Evolutionary conservation across 2,888 invertebrate genomes (phyloP), one percentile per base, ranked within the genome.

Genomic region (Blastobasis lacticolella): DNA sequence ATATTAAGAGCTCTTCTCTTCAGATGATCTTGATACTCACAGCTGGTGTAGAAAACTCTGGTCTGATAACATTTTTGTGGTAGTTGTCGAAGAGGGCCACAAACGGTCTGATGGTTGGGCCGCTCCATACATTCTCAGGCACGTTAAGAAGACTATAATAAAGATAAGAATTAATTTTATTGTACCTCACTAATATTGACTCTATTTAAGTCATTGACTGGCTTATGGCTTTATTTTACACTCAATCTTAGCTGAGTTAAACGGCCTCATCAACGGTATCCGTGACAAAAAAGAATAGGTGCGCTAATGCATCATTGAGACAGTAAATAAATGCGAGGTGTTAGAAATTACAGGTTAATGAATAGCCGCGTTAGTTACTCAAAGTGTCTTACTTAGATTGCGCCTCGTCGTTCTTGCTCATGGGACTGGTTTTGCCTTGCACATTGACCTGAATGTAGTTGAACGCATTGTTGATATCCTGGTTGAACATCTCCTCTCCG

Each of bases 41-140:
- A 64, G 71, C 81, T 6, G 91, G 84, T 41, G 92, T 93, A 49
- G 92, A 90, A 60, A 92, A 89, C 77, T 95, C 95, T 52, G 91
- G 90, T 48, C 89, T 86, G 49, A 90, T 90, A 10, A 91, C 90
- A 60, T 92, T 90, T 54, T 93, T 88, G 63, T 94, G 90, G 78
- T 95, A 96, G 77, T 96, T 96, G 74, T 96, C 93, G 75, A 93
- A 92, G 45, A 96, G 90, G 10, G 88, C 84, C 48, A 90, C 81
- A 49, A 95, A 90, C 51, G 92, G 92, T 50, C 90, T 86, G 57
- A 95, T 92, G 4, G 94, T 94, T 1, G 92, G 90, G 6, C 91
- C 91, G 59, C 89, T 88, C 74, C 90, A 90, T 23, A 92, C 93
- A 59, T 90, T 90, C 10, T 90, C 77, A 41, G 92, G 90, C 3